A percentile compares a stretch with the other conserved stretches of the same genome.
Evolutionary conservation across 2,888 invertebrate genomes (phyloP).

Genomic region (Vanessa cardui): DNA sequence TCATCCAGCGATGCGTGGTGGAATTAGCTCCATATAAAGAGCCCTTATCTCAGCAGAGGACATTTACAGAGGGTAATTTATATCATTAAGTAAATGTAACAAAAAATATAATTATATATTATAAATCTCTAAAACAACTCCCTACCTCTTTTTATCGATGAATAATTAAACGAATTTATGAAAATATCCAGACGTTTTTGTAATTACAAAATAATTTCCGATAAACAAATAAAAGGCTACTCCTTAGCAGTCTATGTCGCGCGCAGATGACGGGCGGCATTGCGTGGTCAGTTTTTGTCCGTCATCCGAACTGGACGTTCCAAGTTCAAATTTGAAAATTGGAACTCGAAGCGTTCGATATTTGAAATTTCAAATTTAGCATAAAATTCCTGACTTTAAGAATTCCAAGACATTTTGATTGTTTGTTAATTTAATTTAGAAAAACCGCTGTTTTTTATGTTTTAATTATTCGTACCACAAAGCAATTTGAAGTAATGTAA

Average conservation of each 20-base stretch:
- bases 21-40: too few species aligned
- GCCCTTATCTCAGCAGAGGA: too few species aligned
- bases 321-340: constrained; percentile 83
- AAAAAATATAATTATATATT: too few species aligned
- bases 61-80: too few species aligned
- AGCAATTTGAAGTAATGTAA: neutral
- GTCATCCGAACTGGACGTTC: constrained; percentile 80
- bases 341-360: constrained; percentile 74
- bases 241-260: constrained; percentile 52
- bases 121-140: too few species aligned
- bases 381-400: constrained; percentile 60
- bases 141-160: neutral
- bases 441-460: constrained; percentile 41
- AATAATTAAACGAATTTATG: neutral
- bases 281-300: constrained; percentile 80
- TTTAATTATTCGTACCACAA: neutral
- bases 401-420: constrained; percentile 48
- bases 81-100: too few species aligned
- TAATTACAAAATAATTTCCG: constrained; percentile 9
- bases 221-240: constrained; percentile 42
- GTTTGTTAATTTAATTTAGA: constrained; percentile 46
- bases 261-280: constrained; percentile 76
- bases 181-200: neutral
- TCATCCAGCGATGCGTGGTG: too few species aligned
- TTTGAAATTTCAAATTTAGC: constrained; percentile 76